phyloP scores from a whole-genome alignment of 2,888 invertebrate genomes.

The Tuberolachnus salignus region DNA sequence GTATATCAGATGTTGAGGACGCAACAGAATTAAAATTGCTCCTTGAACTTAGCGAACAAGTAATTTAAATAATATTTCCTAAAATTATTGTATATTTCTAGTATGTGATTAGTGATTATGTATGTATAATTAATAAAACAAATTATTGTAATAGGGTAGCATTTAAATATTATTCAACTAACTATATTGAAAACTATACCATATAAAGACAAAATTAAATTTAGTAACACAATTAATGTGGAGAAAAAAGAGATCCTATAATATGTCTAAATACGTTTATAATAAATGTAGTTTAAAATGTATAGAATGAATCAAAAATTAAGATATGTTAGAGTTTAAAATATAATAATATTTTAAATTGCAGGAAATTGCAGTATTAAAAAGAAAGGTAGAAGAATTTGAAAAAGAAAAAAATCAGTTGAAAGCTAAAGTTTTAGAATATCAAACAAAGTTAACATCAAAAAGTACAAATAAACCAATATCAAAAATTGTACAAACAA shows the following conservation, averaged over 20 bases:
- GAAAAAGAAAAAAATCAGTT: constrained; percentile 79
- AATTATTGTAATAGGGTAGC: no score
- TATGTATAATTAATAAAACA: background rate
- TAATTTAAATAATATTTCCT: constrained; percentile 60
- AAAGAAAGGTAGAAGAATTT: constrained; percentile 82
- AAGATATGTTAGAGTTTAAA: background rate
- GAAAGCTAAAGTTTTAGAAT: constrained; percentile 76
- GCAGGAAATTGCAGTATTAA: constrained; percentile 80
- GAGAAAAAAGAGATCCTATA: no score
- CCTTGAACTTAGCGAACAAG: constrained; percentile 86
- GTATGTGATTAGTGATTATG: background rate
- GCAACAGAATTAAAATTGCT: constrained; percentile 82
- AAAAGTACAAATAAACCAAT: constrained; percentile 61
- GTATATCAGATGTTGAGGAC: constrained; percentile 79
- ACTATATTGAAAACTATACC: no score
- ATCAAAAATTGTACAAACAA: constrained; percentile 30
- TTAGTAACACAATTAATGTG: no score
- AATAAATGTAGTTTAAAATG: no score
- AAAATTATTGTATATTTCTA: background rate
- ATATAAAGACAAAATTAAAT: no score
- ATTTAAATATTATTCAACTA: no score
- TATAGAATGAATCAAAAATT: no score
- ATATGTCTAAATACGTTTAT: no score
- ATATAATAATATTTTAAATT: background rate
- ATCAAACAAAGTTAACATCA: constrained; percentile 73